Conservation (phyloP, 2,888 invertebrate species). For the Rosalia funebris region DNA sequence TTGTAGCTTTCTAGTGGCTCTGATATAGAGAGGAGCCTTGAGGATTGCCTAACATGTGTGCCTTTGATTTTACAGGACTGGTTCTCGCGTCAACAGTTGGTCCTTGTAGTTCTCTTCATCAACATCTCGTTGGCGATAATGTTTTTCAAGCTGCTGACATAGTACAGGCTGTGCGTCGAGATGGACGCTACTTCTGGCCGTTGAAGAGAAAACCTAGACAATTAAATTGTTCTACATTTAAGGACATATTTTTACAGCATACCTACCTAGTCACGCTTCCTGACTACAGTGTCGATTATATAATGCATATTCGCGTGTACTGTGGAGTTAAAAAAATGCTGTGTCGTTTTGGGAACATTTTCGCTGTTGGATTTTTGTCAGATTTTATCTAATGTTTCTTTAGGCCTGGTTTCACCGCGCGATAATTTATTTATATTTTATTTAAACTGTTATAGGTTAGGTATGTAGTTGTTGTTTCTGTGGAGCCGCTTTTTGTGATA, state of each 20-base stretch:
- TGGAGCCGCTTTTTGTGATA: constrained; percentile 8
- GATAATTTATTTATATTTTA: constrained; percentile 27
- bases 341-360: constrained; percentile 57
- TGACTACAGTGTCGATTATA: constrained; percentile 32
- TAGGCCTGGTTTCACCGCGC: constrained; percentile 53
- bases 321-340: constrained; percentile 51
- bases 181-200: constrained; percentile 42
- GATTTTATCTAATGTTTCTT: constrained; percentile 58
- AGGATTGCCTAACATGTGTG: neutral
- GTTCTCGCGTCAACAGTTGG: constrained; percentile 95
- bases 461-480: constrained; percentile 6
- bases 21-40: neutral
- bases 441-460: constrained; percentile 15
- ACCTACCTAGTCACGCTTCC: constrained; percentile 17
- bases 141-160: constrained; percentile 96
- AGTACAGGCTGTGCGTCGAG: constrained; percentile 71
- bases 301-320: constrained; percentile 49
- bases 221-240: constrained; percentile 35
- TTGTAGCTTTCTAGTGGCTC: constrained; percentile 7
- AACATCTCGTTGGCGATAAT: constrained; percentile 94
- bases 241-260: constrained; percentile 52
- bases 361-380: constrained; percentile 62
- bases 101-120: constrained; percentile 92
- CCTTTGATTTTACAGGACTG: constrained; percentile 79
- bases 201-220: constrained; percentile 32